Conservation (phyloP, 2,797 vertebrate species). For the Toxotes lorentzi region DNA sequence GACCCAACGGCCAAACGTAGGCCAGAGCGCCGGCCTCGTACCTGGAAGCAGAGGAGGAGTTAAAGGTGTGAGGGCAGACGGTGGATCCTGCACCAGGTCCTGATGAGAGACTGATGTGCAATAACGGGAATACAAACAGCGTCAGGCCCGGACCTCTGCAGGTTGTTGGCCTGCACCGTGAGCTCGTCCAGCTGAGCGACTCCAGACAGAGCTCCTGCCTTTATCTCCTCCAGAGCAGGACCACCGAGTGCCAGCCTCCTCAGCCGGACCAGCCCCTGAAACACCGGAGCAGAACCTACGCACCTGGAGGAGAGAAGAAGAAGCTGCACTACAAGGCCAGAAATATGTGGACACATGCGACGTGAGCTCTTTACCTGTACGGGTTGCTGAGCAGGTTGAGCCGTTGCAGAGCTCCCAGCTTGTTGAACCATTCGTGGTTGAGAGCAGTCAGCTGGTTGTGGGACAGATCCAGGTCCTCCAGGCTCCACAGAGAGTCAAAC, state of each 20-base stretch:
- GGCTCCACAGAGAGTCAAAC: constrained; percentile 59
- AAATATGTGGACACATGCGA: background rate
- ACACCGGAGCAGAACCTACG: constrained; percentile 40
- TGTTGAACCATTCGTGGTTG: constrained; percentile 59
- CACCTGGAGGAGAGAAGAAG: constrained; percentile 33
- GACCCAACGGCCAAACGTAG: constrained; percentile 67
- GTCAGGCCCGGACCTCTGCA: constrained; percentile 45
- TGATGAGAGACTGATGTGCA: no score
- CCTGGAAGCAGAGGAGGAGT: constrained; percentile 38
- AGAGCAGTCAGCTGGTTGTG: constrained; percentile 63
- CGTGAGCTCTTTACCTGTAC: constrained; percentile 59
- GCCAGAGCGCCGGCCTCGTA: constrained; percentile 62
- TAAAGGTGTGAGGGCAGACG: background rate
- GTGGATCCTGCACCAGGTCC: no score
- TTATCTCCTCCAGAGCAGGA: constrained; percentile 58
- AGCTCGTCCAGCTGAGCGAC: constrained; percentile 70
- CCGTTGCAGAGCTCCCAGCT: constrained; percentile 51
- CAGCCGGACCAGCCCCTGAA: constrained; percentile 52
- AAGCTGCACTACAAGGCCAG: background rate
- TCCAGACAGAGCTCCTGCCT: constrained; percentile 58
- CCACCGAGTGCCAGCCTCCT: constrained; percentile 67
- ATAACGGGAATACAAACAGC: fast-evolving
- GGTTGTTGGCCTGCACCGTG: constrained; percentile 62
- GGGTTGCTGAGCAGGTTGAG: constrained; percentile 75
- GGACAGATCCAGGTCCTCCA: constrained; percentile 70